Conservation (phyloP, 1,140 invertebrate species). For the Aleiodes sp. region DNA sequence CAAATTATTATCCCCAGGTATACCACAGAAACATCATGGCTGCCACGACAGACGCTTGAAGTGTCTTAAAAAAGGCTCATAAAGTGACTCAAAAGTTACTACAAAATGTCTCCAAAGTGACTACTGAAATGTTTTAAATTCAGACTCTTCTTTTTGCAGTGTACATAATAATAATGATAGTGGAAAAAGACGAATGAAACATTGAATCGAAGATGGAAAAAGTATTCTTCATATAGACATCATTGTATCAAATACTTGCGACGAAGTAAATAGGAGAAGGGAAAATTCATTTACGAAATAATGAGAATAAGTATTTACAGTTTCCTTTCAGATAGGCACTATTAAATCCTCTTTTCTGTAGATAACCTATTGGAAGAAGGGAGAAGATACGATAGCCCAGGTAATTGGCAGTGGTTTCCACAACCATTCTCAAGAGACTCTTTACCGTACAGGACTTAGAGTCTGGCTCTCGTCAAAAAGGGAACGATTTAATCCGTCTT, state of each 20-base stretch:
- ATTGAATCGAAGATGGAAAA: no score
- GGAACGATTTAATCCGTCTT: constrained; percentile 35
- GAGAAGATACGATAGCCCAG: constrained; percentile 21
- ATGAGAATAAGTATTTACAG: neutral
- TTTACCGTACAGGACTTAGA: constrained; percentile 33
- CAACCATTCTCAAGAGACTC: constrained; percentile 6
- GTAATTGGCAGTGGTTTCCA: constrained; percentile 36
- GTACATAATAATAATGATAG: no score
- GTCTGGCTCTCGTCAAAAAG: constrained; percentile 33
- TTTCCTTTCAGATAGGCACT: constrained; percentile 17
- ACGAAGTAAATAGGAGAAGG: neutral
- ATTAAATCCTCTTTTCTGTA: neutral
- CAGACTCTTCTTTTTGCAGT: no score
- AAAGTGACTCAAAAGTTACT: no score
- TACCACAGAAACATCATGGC: no score
- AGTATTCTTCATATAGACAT: no score
- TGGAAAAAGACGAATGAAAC: no score
- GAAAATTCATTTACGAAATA: neutral
- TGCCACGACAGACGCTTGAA: no score
- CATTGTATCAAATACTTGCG: neutral
- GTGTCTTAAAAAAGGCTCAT: no score
- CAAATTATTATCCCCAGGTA: no score
- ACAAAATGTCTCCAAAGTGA: no score
- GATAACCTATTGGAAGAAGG: constrained; percentile 26
- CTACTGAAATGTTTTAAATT: no score